These are phyloP conservation scores for Strongylocentrotus purpuratus DNA, from an alignment of 35 echinoderm and acorn worm species.

Conservation along the genomic window DNA sequence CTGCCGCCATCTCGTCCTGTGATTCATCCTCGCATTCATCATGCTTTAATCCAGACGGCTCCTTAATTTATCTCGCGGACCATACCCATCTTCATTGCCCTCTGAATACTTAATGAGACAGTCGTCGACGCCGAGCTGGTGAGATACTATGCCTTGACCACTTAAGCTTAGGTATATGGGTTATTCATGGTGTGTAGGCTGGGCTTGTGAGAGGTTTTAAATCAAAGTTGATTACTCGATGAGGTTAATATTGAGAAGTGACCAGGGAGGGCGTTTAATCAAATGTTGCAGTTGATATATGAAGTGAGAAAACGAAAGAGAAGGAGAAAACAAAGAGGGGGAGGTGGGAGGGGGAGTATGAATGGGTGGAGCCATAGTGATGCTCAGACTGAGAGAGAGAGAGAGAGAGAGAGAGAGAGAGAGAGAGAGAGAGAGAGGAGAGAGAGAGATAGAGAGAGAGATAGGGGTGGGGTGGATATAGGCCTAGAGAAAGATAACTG, in stretches of 20 bases:
- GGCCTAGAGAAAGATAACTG: background rate
- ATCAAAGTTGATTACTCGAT: background rate
- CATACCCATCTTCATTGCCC: background rate
- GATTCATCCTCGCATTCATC: background rate
- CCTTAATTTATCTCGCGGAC: background rate
- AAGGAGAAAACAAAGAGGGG: background rate
- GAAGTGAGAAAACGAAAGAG: background rate
- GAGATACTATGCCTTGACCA: background rate
- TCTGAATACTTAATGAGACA: background rate
- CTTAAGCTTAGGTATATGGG: background rate
- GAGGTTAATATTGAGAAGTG: background rate
- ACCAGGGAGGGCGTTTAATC: background rate
- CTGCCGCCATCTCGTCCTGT: background rate
- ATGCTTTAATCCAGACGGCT: background rate
- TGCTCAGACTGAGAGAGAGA: background rate
- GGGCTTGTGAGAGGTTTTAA: background rate
- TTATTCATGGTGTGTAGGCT: background rate
- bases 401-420: background rate
- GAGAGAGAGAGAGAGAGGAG: background rate
- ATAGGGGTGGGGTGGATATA: background rate
- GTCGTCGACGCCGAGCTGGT: background rate
- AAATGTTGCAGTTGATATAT: background rate
- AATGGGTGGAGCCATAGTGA: no score
- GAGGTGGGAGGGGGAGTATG: background rate
- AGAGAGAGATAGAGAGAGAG: background rate